These are phyloP conservation scores for Poecilia wingei DNA, from an alignment of 2,797 vertebrate genomes.

Conservation along the genomic window DNA sequence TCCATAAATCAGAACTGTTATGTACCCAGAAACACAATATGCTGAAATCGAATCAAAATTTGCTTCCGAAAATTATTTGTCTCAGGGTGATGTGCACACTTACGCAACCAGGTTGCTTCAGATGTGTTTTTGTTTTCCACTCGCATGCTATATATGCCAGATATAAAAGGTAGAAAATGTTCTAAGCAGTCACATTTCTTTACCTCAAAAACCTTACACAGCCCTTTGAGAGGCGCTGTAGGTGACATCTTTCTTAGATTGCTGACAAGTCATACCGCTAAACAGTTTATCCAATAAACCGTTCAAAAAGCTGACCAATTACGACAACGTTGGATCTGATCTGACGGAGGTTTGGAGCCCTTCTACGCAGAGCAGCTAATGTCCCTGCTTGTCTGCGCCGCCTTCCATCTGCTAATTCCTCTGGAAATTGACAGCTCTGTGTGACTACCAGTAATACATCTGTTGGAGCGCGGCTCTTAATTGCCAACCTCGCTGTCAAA, in stretches of 20 bases:
- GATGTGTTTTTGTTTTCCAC: neutral
- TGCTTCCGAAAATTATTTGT: neutral
- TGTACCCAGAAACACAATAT: neutral
- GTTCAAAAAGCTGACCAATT: neutral
- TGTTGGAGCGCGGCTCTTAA: conserved; percentile 64
- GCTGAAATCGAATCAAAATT: neutral
- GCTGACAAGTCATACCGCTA: neutral
- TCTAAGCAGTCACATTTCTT: neutral
- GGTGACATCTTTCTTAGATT: neutral
- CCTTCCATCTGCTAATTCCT: conserved; percentile 59
- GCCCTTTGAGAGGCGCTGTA: neutral
- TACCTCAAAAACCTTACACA: neutral
- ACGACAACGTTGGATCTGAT: neutral
- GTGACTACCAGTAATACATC: conserved; percentile 61
- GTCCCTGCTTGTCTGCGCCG: conserved; percentile 31
- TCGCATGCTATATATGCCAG: neutral
- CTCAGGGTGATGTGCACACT: neutral
- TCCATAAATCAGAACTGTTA: neutral
- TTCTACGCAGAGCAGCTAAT: conserved; percentile 21
- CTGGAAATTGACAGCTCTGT: conserved; percentile 53
- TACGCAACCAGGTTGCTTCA: neutral
- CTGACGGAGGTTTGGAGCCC: conserved; percentile 1
- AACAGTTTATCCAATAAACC: neutral
- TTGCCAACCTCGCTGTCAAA: conserved; percentile 67
- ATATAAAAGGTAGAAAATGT: neutral